Conservation (phyloP, 2,797 vertebrate genomes). For the Thalassophryne amazonica region DNA sequence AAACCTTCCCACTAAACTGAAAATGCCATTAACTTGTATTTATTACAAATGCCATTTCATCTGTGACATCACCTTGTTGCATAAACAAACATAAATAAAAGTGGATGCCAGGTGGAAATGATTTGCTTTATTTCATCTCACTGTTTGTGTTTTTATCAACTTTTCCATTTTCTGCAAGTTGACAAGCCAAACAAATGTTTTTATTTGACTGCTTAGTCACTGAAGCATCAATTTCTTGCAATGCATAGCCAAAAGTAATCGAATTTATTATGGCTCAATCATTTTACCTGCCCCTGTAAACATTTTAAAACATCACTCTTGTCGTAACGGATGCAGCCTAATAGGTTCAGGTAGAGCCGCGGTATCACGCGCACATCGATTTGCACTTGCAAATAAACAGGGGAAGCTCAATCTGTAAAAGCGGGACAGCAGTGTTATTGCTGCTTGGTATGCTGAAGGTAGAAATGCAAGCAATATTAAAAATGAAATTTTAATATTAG, state of each 20-base stretch:
- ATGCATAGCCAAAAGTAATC: slow-evolving; percentile 29
- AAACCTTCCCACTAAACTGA: no score
- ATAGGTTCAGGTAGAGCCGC: slow-evolving; percentile 42
- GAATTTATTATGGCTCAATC: slow-evolving; percentile 47
- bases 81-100: slow-evolving; percentile 43
- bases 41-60: no score
- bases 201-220: slow-evolving; percentile 33
- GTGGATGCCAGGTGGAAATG: slow-evolving; percentile 33
- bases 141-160: slow-evolving; percentile 39
- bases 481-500: slow-evolving; percentile 22
- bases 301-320: slow-evolving; percentile 44
- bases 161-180: slow-evolving; percentile 36
- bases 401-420: slow-evolving; percentile 35
- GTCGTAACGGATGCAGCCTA: slow-evolving; percentile 26
- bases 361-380: slow-evolving; percentile 41
- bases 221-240: slow-evolving; percentile 25
- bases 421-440: slow-evolving; percentile 14
- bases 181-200: slow-evolving; percentile 37
- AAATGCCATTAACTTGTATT: no score
- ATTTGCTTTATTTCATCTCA: slow-evolving; percentile 50
- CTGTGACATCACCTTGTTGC: no score
- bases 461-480: slow-evolving; percentile 13
- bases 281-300: slow-evolving; percentile 56
- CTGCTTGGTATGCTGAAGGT: slow-evolving; percentile 15
- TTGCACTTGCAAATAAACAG: slow-evolving; percentile 53